Conservation (phyloP, 2,797 vertebrate species). For the Leucoraja ocellata region DNA sequence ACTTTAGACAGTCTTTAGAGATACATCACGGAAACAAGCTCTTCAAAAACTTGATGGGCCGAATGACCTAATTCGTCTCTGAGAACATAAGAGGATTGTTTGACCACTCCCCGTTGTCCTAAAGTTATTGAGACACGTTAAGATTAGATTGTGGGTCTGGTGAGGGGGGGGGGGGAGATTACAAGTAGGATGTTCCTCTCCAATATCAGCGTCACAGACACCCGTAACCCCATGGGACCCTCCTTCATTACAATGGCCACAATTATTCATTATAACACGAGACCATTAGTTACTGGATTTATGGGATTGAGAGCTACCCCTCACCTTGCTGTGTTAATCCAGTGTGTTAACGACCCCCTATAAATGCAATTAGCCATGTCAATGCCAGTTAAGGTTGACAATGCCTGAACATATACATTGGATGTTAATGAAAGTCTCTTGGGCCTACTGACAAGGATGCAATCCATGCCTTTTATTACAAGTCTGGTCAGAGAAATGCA, state of each 20-base stretch:
- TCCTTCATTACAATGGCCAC: background rate
- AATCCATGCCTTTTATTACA: background rate
- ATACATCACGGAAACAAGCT: no score
- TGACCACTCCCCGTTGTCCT: background rate
- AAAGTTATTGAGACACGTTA: background rate
- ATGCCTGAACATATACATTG: background rate
- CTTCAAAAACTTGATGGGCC: no score
- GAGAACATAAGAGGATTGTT: background rate
- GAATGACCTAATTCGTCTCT: no score
- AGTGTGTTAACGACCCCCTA: background rate
- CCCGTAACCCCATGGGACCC: background rate
- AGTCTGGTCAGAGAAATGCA: background rate
- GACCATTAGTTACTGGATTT: background rate
- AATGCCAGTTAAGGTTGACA: background rate
- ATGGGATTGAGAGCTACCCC: background rate
- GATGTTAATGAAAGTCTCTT: background rate
- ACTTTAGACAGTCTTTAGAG: no score
- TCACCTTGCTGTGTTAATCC: background rate
- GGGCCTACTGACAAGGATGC: background rate
- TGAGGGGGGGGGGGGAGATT: no score
- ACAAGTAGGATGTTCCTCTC: background rate
- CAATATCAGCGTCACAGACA: background rate
- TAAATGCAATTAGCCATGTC: background rate
- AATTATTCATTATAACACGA: background rate
- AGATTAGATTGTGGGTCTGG: background rate